Conservation (phyloP, 2,113 vertebrate genomes). For the Hypomesus transpacificus region DNA sequence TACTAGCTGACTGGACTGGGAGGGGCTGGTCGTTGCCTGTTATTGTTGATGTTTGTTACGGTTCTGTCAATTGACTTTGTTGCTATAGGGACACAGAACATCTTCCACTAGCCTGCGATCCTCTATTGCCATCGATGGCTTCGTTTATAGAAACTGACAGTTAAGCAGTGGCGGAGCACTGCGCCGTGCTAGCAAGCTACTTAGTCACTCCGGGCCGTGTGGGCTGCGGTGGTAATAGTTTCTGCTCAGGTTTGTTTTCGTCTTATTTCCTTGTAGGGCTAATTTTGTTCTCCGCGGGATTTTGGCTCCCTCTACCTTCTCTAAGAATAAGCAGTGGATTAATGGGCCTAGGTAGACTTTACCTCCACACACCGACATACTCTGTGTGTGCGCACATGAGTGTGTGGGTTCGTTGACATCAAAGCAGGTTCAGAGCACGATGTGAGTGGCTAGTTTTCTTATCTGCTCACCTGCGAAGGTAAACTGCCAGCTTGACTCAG, state of each 20-base stretch:
- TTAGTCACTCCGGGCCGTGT: constrained; percentile 38
- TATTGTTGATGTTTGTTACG: too few relatives aligned
- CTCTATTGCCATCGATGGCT: constrained; percentile 41
- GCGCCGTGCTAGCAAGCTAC: constrained; percentile 35
- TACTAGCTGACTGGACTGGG: too few relatives aligned
- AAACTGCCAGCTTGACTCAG: too few relatives aligned
- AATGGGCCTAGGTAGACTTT: neutral
- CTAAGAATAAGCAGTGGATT: constrained; percentile 1
- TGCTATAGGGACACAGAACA: neutral
- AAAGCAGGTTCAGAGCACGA: too few relatives aligned
- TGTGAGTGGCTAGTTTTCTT: too few relatives aligned
- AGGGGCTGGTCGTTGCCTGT: too few relatives aligned
- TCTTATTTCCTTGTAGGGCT: constrained; percentile 5
- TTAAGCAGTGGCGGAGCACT: constrained; percentile 16
- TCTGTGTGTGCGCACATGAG: neutral
- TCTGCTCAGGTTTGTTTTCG: neutral
- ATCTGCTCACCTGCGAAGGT: too few relatives aligned
- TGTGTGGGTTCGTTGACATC: too few relatives aligned
- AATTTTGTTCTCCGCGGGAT: neutral
- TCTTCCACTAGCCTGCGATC: constrained; percentile 41
- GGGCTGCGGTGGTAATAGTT: constrained; percentile 15
- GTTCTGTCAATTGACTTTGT: too few relatives aligned
- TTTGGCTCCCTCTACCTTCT: constrained; percentile 28
- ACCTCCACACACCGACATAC: neutral
- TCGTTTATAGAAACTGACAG: too few relatives aligned